Conservation (phyloP, 1,140 invertebrate species). For the Condylostylus longicornis region DNA sequence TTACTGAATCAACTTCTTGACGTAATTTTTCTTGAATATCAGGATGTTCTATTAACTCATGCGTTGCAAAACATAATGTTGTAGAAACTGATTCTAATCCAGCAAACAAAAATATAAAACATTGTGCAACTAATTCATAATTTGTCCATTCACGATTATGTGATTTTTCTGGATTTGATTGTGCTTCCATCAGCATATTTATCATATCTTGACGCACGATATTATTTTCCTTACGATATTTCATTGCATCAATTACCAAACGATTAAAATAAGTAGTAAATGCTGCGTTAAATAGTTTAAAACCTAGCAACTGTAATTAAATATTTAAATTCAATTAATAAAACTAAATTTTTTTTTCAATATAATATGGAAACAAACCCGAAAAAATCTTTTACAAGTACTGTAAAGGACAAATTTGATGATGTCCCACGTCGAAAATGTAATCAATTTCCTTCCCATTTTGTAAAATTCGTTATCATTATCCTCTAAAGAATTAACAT, state of each 20-base stretch:
- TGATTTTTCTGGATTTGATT: not conserved
- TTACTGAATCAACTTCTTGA: conserved; percentile 36
- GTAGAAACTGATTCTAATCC: conserved; percentile 44
- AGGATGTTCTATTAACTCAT: conserved; percentile 38
- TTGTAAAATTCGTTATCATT: conserved; percentile 34
- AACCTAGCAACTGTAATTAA: conserved; percentile 9
- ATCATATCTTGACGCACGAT: conserved; percentile 33
- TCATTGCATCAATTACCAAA: conserved; percentile 25
- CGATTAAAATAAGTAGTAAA: conserved; percentile 21
- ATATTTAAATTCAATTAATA: conserved; percentile 9
- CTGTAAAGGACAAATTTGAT: not conserved
- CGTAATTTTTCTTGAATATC: conserved; percentile 39
- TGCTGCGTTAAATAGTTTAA: conserved; percentile 12
- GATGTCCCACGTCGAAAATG: conserved; percentile 10
- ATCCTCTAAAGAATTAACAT: conserved; percentile 34
- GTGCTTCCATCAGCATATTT: conserved; percentile 32
- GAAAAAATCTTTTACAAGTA: not conserved
- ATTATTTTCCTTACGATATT: conserved; percentile 19
- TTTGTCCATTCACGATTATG: conserved; percentile 7
- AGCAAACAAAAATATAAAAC: conserved; percentile 33
- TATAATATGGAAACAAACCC: conserved; percentile 14
- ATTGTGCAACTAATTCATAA: conserved; percentile 29
- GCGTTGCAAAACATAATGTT: conserved; percentile 34
- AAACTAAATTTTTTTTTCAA: not conserved
- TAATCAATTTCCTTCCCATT: conserved; percentile 24